phyloP scores from a whole-genome alignment of 2,113 vertebrate genomes.

The Paratilapia polleni region DNA sequence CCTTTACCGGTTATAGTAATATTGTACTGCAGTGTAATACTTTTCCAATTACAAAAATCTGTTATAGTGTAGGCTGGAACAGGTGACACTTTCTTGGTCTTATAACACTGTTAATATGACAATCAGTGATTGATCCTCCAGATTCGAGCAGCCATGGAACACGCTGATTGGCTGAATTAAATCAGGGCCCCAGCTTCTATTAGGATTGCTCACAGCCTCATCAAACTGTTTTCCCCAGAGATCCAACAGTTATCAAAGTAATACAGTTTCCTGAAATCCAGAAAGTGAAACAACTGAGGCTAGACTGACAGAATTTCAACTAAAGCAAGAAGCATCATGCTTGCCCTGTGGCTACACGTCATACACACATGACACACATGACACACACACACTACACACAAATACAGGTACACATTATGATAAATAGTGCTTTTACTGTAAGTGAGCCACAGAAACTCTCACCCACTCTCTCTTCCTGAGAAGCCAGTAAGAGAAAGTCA shows the following conservation, averaged over 20 bases:
- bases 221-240: neutral
- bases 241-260: neutral
- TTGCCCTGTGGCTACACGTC: slow-evolving; percentile 5
- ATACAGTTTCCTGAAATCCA: neutral
- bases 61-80: neutral
- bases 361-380: neutral
- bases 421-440: slow-evolving; percentile 27
- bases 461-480: slow-evolving; percentile 25
- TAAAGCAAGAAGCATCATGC: neutral
- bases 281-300: slow-evolving; percentile 10
- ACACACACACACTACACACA: neutral
- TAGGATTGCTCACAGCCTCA: neutral
- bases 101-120: neutral
- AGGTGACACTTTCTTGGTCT: neutral
- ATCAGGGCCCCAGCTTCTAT: neutral
- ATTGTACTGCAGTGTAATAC: too few species aligned
- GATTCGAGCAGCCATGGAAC: neutral
- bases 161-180: neutral
- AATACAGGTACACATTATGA: slow-evolving; percentile 2
- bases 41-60: neutral
- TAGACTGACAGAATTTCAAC: neutral
- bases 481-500: slow-evolving; percentile 20
- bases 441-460: slow-evolving; percentile 21
- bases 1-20: too few species aligned
- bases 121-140: neutral